Conservation (phyloP, 30 jellyfish, hydroid and myxozoan species). For the Euphysa ruthae region DNA sequence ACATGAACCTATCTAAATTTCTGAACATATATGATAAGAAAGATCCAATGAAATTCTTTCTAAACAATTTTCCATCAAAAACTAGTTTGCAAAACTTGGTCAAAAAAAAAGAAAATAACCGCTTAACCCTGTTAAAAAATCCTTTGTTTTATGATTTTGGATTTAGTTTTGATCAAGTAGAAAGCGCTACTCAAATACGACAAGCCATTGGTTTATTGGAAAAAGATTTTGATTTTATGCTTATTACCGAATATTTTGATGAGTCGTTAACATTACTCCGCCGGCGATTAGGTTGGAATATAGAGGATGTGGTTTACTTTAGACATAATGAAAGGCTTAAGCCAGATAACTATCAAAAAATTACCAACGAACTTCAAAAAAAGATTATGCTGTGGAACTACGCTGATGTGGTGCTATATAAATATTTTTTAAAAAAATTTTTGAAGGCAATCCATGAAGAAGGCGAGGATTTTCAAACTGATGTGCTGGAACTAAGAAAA, state of each 20-base stretch:
- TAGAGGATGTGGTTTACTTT: slow-evolving; percentile 86
- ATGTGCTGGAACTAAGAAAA: slow-evolving; percentile 44
- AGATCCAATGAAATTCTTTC: slow-evolving; percentile 77
- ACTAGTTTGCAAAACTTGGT: slow-evolving; percentile 45
- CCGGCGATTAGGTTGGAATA: slow-evolving; percentile 89
- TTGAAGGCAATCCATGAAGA: slow-evolving; percentile 86
- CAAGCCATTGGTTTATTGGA: slow-evolving; percentile 65
- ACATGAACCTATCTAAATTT: slow-evolving; percentile 84
- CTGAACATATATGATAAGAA: slow-evolving; percentile 45
- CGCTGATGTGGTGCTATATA: slow-evolving; percentile 79
- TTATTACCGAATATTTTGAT: slow-evolving; percentile 92
- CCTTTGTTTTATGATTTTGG: slow-evolving; percentile 92
- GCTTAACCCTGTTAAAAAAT: slow-evolving; percentile 55
- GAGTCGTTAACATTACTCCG: slow-evolving; percentile 84
- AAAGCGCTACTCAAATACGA: slow-evolving; percentile 52
- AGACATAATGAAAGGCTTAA: slow-evolving; percentile 90
- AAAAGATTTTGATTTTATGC: slow-evolving; percentile 63
- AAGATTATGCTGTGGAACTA: slow-evolving; percentile 68
- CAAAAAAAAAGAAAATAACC: slow-evolving; percentile 46
- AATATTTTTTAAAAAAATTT: slow-evolving; percentile 59
- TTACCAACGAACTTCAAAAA: slow-evolving; percentile 42
- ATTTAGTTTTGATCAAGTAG: slow-evolving; percentile 54
- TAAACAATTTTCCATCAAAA: slow-evolving; percentile 61
- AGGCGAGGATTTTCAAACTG: slow-evolving; percentile 83
- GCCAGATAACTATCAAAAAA: slow-evolving; percentile 46